phyloP scores from a whole-genome alignment of 1,140 invertebrate species.

The Scaptomyza montana region DNA sequence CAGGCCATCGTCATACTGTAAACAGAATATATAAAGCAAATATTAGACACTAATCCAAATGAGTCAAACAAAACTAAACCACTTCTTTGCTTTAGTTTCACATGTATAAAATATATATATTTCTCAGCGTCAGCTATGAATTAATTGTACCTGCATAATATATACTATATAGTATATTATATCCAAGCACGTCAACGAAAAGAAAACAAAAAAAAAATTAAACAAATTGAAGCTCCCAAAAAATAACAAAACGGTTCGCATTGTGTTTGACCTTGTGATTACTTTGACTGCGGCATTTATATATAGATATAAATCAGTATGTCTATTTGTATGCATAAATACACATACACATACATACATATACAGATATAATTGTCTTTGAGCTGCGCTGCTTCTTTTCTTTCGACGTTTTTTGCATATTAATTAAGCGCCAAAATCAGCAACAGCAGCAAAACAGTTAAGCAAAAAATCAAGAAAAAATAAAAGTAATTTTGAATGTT shows the following conservation, averaged over 20 bases:
- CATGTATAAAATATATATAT: conserved; percentile 1
- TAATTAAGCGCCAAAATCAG: conserved; percentile 81
- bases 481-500: conserved; percentile 74
- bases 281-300: conserved; percentile 62
- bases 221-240: conserved; percentile 26
- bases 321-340: too few species aligned
- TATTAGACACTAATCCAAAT: too few species aligned
- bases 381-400: conserved; percentile 53
- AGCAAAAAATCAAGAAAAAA: conserved; percentile 26
- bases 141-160: conserved; percentile 11
- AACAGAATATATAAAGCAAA: conserved; percentile 24
- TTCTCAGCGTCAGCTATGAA: conserved; percentile 22
- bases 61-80: too few species aligned
- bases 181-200: conserved; percentile 47
- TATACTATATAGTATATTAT: conserved; percentile 28
- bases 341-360: conserved; percentile 35
- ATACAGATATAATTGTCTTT: conserved; percentile 48
- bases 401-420: conserved; percentile 80
- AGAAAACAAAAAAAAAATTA: background rate
- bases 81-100: background rate
- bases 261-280: conserved; percentile 74
- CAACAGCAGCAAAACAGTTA: conserved; percentile 27
- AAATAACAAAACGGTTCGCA: conserved; percentile 38
- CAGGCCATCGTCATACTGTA: conserved; percentile 95
- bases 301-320: too few species aligned